Evolutionary conservation across 1,140 invertebrate genomes (phyloP), one percentile per base, ranked within the genome.

Genomic region (Drosophila cardini): DNA sequence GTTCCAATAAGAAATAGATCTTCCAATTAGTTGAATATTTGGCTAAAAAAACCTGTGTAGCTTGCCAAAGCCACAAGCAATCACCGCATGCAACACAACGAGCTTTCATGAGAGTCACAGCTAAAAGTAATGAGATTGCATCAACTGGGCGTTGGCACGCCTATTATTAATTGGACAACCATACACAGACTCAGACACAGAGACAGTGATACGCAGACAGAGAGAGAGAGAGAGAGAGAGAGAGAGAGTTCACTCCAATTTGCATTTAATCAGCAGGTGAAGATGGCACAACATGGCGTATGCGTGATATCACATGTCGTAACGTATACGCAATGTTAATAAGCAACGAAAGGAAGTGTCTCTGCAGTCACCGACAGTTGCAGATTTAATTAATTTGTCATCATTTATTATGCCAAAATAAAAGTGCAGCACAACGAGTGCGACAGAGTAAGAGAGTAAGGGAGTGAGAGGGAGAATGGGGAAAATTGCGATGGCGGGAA

Each of bases 321-420:
- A 45, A 32, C 74, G 57, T 73, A 61, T 78, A 71, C 67, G 82
- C 61, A 36, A 61, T 57, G 71, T 61, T 63, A 62, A 80, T 75
- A 75, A 65, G 43, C 16, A 7, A 8, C 45, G 36, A 8, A 15
- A 34, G 26, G n/a, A 36, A 32, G 38, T n/a, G 16, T 36, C 53
- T 32, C 15, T 13, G 60, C 67, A 67, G 73, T 50, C 69, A 43
- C 13, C 26, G 48, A 57, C 70, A 67, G 61, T 86, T 70, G 72
- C 71, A 84, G 65, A 87, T 89, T 89, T 74, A 87, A 89, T 87
- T 87, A 87, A 87, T 87, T 87, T 83, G 84, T 83, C 84, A 83
- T 87, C 80, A 87, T 87, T 83, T 89, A 83, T 89, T 83, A 80
- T 83, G 83, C 68, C 76, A 69, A 87, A 82, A 82, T 75, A 72